Base-by-base conservation (phyloP, 2,888 invertebrate species). In the Choristoneura rosaceana region DNA sequence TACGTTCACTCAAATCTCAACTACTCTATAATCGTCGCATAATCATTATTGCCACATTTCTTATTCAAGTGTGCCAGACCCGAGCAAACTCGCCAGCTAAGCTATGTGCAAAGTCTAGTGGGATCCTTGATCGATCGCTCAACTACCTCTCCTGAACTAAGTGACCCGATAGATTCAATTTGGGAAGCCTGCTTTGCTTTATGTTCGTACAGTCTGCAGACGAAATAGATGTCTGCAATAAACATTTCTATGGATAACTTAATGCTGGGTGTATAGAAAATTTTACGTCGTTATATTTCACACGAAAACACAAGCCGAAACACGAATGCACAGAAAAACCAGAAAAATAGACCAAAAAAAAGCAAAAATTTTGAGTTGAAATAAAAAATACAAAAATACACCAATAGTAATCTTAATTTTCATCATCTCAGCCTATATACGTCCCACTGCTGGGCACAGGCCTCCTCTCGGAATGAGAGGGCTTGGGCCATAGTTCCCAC, bases 141-240 rank as follows among this genome's bases (percentile, higher is more conserved):
- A 67, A 71, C 71, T 67, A 50, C 74, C 73, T 74, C 75, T 76
- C 68, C 70, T 61, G 74, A 71, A 70, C 70, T 66, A 75, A 78
- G 78, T 77, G 76, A 76, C 74, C 75, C 74, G 77, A 76, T 78
- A 78, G 77, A 80, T 78, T 75, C 75, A 78, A 79, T 79, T 78
- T 76, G 63, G 73, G 74, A 70, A 75, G 74, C 74, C 74, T 64
- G 78, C 77, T 78, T 76, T 76, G 79, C 67, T 71, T 71, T 64
- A 68, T 68, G 50, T 64, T 43, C 41, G 71, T 50, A 67, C 63
- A 50, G 68, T 58, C 58, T 59, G 38, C 63, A 58, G 45, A 33
- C 67, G n/a, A 62, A 64, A 58, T 38, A 63, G 68, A 68, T 15
- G 14, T 34, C 50, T 33, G 12, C 3, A 17, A 52, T 52, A 4